phyloP scores from a whole-genome alignment of 2,888 invertebrate species.

The Phaedon cochleariae region DNA sequence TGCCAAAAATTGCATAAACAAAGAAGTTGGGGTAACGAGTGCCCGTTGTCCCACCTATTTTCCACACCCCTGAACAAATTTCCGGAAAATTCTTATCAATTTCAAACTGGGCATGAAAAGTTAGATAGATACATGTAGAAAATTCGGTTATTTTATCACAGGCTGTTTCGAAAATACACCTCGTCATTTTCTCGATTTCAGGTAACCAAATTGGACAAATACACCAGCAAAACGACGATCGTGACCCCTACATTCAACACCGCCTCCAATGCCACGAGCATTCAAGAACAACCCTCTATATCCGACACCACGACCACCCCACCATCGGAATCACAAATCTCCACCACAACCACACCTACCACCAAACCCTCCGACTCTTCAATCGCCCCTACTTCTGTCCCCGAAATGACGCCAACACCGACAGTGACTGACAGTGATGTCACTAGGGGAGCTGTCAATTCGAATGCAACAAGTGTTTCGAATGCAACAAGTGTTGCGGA shows the following conservation, averaged over 20 bases:
- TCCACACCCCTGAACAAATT: too few species aligned
- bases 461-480: not conserved
- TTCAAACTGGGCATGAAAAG: too few species aligned
- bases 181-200: not conserved
- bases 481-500: not conserved
- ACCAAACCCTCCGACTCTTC: not conserved
- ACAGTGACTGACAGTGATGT: too few species aligned
- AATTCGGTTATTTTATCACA: too few species aligned
- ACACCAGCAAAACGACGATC: constrained; percentile 42
- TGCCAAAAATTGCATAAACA: too few species aligned
- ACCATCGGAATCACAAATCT: not conserved
- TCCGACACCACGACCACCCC: not conserved
- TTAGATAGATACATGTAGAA: too few species aligned
- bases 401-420: not conserved
- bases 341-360: not conserved
- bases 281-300: not conserved
- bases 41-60: too few species aligned
- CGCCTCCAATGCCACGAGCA: constrained; percentile 21
- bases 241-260: constrained; percentile 47
- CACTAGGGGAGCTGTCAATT: too few species aligned
- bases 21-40: too few species aligned
- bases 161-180: not conserved
- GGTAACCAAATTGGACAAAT: constrained; percentile 54
- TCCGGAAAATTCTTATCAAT: too few species aligned
- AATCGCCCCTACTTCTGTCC: not conserved